A percentile compares a stretch with the other conserved stretches of the same genome.
These are phyloP conservation scores for Collichthys lucidus DNA, from an alignment of 2,113 vertebrate species.

Conservation along the genomic window DNA sequence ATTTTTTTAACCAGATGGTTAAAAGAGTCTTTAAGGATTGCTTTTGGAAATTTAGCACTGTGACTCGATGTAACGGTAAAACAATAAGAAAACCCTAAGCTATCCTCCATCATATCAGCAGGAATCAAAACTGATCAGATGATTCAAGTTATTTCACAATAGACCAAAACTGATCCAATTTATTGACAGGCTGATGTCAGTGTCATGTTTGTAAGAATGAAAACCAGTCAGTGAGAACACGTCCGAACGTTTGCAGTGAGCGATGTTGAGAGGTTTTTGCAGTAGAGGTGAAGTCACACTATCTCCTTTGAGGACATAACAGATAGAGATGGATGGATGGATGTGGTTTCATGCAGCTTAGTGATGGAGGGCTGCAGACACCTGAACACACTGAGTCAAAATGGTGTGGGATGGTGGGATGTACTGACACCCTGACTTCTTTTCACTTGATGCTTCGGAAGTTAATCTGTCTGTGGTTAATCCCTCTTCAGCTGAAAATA, in stretches of 20 bases:
- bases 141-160: background rate
- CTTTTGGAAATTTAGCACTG: too few relatives aligned
- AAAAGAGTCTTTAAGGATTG: too few relatives aligned
- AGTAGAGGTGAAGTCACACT: too few relatives aligned
- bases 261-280: background rate
- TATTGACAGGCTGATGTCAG: background rate
- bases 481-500: constrained; percentile 38
- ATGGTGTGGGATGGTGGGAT: background rate
- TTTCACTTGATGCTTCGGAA: constrained; percentile 12
- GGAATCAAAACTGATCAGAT: background rate
- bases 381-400: too few relatives aligned
- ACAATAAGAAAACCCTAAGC: too few relatives aligned
- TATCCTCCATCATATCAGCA: background rate
- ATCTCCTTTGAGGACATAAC: background rate
- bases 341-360: background rate
- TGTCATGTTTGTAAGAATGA: background rate
- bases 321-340: background rate
- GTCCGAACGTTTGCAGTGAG: background rate
- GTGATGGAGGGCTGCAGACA: background rate
- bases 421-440: background rate
- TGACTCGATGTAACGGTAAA: too few relatives aligned
- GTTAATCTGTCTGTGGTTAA: constrained; percentile 51
- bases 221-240: background rate
- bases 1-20: too few relatives aligned
- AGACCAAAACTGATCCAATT: background rate